These are phyloP conservation scores for Dendrolimus houi DNA, from an alignment of 2,888 invertebrate genomes.

Conservation along the genomic window DNA sequence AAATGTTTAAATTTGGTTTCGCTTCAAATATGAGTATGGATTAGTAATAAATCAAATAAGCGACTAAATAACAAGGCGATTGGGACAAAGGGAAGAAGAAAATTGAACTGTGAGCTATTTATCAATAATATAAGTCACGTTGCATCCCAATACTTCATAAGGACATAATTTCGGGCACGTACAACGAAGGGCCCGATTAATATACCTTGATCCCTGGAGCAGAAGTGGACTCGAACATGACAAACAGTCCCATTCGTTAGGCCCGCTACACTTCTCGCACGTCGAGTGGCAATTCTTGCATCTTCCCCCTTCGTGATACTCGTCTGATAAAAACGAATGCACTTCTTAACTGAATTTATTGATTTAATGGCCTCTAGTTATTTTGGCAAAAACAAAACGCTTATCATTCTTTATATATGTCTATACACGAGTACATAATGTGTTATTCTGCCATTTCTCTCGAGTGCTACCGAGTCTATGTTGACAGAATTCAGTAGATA, in stretches of 20 bases:
- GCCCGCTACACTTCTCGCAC: conserved; percentile 89
- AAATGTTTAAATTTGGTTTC: no score
- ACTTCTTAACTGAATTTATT: no score
- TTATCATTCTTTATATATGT: no score
- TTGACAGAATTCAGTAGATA: no score
- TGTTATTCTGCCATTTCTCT: no score
- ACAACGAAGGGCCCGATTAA: conserved; percentile 5
- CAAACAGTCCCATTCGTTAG: conserved; percentile 85
- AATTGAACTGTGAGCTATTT: neutral
- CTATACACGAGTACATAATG: no score
- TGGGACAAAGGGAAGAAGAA: neutral
- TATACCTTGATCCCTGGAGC: conserved; percentile 79
- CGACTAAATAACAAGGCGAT: neutral
- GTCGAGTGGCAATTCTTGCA: conserved; percentile 90
- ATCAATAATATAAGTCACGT: neutral
- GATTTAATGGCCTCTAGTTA: no score
- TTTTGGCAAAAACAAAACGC: no score
- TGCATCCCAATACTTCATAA: conserved; percentile 1
- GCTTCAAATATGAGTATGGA: conserved; percentile 15
- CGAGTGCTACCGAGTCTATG: no score
- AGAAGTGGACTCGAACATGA: conserved; percentile 85
- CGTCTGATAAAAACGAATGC: conserved; percentile 67
- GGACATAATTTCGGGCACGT: conserved; percentile 4
- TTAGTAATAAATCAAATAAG: neutral
- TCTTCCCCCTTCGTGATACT: conserved; percentile 84